phyloP scores from a whole-genome alignment of 2,888 invertebrate genomes.

The Folsomia manolachei region DNA sequence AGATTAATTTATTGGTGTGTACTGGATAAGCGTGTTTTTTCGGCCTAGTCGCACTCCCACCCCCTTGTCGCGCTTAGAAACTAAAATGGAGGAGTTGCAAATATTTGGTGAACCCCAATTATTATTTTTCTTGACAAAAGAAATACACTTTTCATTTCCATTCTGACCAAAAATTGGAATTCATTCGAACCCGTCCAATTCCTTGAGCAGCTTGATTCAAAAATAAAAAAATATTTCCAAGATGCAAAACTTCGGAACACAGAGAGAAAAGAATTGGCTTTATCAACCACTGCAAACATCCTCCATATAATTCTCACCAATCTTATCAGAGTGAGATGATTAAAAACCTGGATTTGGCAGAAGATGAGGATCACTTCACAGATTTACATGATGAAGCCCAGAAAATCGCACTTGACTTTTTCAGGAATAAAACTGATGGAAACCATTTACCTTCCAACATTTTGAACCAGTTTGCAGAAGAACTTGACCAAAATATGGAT shows the following conservation, averaged over 20 bases:
- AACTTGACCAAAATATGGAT: conserved; percentile 8
- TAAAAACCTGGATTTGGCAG: neutral
- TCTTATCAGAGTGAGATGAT: conserved; percentile 25
- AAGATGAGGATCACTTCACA: conserved; percentile 11
- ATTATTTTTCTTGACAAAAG: too few species aligned
- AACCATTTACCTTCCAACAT: neutral
- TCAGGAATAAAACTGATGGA: neutral
- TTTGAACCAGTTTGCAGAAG: neutral
- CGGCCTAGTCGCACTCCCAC: too few species aligned
- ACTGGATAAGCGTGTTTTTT: too few species aligned
- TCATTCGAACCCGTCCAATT: conserved; percentile 12
- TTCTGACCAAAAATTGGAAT: conserved; percentile 17
- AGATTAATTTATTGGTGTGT: too few species aligned
- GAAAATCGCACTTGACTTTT: neutral
- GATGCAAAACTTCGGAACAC: conserved; percentile 10
- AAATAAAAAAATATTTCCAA: conserved; percentile 11
- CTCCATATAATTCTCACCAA: conserved; percentile 9
- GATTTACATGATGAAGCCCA: conserved; percentile 12
- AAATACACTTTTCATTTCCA: too few species aligned
- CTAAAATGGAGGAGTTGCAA: too few species aligned
- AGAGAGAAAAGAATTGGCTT: neutral
- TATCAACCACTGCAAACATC: conserved; percentile 17
- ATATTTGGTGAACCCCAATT: too few species aligned
- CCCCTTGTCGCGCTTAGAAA: too few species aligned
- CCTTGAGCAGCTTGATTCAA: neutral